Base-by-base conservation (phyloP, 2,797 vertebrate species). In the Iguana delicatissima region DNA sequence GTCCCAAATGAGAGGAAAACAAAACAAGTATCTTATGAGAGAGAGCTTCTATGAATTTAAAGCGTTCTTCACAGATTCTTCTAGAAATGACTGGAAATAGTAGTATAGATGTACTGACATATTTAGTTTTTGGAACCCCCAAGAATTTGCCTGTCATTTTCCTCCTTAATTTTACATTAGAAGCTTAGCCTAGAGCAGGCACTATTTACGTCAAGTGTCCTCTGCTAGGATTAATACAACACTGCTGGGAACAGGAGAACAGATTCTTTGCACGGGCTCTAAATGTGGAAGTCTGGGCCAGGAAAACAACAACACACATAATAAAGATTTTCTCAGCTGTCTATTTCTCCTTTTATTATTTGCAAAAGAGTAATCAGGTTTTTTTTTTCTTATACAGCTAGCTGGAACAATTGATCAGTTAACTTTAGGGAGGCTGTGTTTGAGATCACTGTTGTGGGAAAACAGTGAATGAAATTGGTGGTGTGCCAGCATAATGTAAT, bases 151-250 rank as follows among this genome's bases (percentile, higher is more conserved):
- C 55, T 86, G 57, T 7, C 14, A 87, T 35, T 35, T 6, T 59
- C 92, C 64, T 35, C 88, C 57, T 89, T 83, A 87, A 83, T 81
- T 91, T 87, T 50, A 76, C 55, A 91, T 80, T 84, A 86, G 87
- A 90, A 81, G 0, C 82, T 87, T 55, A 93, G 1, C 9, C 38
- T 67, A 6, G 26, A 92, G 9, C 18, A 74, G 90, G 69, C 0
- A 67, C 1, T 80, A 18, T 72, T 80, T 57, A 59, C 4, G 57
- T 59, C 35, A 64, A 35, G 72, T 9, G 29, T 7, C 16, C 7
- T 26, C 8, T 83, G 1, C n/a, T 22, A n/a, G 38, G 59, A 52
- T 76, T n/a, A 76, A 76, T 67, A 8, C 29, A 32, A 62, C 35
- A 69, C 3, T 26, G n/a, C 2, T 32, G 46, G 57, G 59, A 9